Evolutionary conservation across 2,888 invertebrate species (phyloP).

Genomic region (Xanthorhoe designata): DNA sequence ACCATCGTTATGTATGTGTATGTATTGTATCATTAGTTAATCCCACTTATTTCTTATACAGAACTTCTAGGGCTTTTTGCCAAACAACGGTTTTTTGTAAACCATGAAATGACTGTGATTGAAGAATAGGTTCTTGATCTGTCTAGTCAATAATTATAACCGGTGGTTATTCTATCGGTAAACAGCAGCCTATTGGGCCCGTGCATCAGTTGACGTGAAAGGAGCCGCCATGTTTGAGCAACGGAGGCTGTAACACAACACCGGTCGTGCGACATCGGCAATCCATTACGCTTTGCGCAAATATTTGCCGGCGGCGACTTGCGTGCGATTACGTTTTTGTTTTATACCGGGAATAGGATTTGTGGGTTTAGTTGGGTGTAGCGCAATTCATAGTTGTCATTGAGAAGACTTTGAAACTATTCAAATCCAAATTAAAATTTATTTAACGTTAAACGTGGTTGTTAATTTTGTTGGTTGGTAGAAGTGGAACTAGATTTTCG

Average conservation of each 20-base stretch:
- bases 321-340: slow-evolving; percentile 61
- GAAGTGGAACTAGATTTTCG: no score
- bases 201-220: slow-evolving; percentile 42
- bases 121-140: background rate
- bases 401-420: background rate
- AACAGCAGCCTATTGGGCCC: slow-evolving; percentile 10
- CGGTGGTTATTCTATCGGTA: background rate
- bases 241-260: slow-evolving; percentile 61
- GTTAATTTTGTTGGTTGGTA: no score
- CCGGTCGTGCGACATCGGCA: slow-evolving; percentile 64
- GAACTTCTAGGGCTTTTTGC: no score
- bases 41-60: no score
- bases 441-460: no score
- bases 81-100: no score
- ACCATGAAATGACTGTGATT: background rate
- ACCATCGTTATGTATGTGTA: no score
- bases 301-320: slow-evolving; percentile 61
- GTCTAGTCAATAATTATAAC: background rate
- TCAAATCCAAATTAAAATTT: no score
- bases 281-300: slow-evolving; percentile 68
- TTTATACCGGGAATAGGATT: slow-evolving; percentile 49
- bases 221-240: slow-evolving; percentile 57
- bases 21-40: no score
- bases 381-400: background rate
- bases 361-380: slow-evolving; percentile 23